Base-by-base conservation (phyloP, 2,113 vertebrate species). In the Oceanites oceanicus region DNA sequence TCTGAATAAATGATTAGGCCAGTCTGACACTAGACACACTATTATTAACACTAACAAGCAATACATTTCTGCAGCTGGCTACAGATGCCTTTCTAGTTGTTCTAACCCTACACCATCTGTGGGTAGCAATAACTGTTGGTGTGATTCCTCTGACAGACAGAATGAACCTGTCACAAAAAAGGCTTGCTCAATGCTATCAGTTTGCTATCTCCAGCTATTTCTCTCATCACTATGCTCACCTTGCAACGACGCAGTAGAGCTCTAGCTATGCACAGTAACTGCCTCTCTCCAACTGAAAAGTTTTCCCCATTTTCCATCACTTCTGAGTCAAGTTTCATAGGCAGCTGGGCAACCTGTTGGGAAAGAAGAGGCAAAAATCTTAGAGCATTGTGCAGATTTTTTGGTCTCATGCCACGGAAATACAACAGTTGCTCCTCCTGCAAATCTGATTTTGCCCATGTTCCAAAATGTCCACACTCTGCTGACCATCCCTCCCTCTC, bases 231-330 rank as follows among this genome's bases (percentile, higher is more conserved):
- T 42, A 2, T 22, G 42, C 97, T 97, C 89, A 99, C 99, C 98
- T 99, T 99, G 94, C 99, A 99, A 61, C 98, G 99, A 38, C 99
- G 98, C 40, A 99, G 98, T 68, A 99, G 97, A 66, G 98, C 99
- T 93, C 99, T 98, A 3, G 99, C 99, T 58, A 99, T 98, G 84
- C 99, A 99, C 61, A 99, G 89, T 45, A 99, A 98, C 97, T 99
- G 99, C 56, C 99, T 97, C 75, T 99, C 99, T 67, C 99, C 99
- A 73, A 99, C 98, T 0, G 99, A 99, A 92, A 99, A 99, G 97
- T 99, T 99, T 29, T 99, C 99, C 10, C 99, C 99, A 0, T 99
- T 99, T 97, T 99, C 99, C 97, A 99, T 97, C 88, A 99, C 99
- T 98, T 99, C 99, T 5, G 99, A 99, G 87, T 99, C 99, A 77